Base-by-base conservation (phyloP, 2,888 invertebrate species). In the Drosophila cracens region DNA sequence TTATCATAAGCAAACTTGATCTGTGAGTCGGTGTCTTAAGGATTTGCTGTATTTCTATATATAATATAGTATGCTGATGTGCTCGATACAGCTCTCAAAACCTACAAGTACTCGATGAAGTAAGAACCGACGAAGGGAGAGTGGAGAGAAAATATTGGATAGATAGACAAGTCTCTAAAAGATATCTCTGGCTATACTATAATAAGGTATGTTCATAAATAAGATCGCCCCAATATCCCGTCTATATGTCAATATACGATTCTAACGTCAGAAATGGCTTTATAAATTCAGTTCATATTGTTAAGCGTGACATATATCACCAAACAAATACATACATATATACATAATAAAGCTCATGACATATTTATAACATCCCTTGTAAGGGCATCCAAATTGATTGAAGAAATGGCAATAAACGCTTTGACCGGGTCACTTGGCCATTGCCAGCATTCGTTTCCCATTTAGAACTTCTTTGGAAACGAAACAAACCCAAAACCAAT, bases 401-500 rank as follows among this genome's bases (percentile, higher is more conserved):
- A 8, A 36, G 18, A 70, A 82, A 72, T 74, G 70, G 67, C 69
- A 73, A 81, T 76, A 84, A 88, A 74, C 79, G 73, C 63, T 82
- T 73, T 66, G 78, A 66, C 75, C 72, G 75, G 75, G 75, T 83
- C 83, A 86, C 68, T 80, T 76, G 80, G 76, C 63, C 70, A 59
- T 67, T 69, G 58, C 51, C 61, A 49, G 51, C 66, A 58, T 70
- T 71, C 38, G 54, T 71, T 67, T 67, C 46, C 18, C 54, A 13
- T 27, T 56, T 6, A 40, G 31, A 54, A 65, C 52, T 67, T 59
- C 57, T 51, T 57, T 73, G 69, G 67, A 11, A 40, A 65, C 77
- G 68, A 82, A 82, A 74, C 80, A 80, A 80, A 82, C 74, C 67
- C 74, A 85, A 74, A 83, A 82, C 87, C 83, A 83, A 83, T 87